phyloP scores from a whole-genome alignment of 1,140 invertebrate genomes.

The Drosophila subpulchrella region DNA sequence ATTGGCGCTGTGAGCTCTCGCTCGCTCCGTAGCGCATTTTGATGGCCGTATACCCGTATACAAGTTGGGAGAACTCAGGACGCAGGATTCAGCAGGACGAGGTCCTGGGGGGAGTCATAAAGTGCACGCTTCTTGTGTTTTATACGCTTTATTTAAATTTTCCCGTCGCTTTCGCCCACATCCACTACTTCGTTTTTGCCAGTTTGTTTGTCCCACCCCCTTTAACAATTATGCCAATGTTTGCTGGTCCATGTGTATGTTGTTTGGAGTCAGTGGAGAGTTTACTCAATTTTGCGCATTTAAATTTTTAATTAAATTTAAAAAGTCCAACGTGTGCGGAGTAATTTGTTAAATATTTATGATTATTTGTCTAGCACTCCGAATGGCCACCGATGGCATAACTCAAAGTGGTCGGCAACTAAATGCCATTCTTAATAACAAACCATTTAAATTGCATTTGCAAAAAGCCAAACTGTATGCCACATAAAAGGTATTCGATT shows the following conservation, averaged over 20 bases:
- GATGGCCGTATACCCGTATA: constrained; percentile 59
- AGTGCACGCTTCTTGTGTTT: constrained; percentile 57
- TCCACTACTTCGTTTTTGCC: constrained; percentile 9
- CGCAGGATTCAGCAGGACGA: neutral
- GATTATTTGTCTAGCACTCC: constrained; percentile 34
- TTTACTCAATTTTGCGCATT: constrained; percentile 56
- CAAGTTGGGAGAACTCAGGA: constrained; percentile 15
- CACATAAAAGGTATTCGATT: constrained; percentile 7
- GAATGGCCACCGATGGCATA: constrained; percentile 13
- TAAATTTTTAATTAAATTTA: constrained; percentile 80
- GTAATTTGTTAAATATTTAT: constrained; percentile 54
- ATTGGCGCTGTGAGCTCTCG: constrained; percentile 69
- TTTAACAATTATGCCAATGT: neutral
- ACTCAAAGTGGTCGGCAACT: constrained; percentile 11
- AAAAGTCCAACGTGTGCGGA: constrained; percentile 46
- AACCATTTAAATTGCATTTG: constrained; percentile 28
- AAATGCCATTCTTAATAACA: constrained; percentile 39
- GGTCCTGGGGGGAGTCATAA: constrained; percentile 55
- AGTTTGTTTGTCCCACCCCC: constrained; percentile 1
- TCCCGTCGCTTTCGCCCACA: constrained; percentile 38
- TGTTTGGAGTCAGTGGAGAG: constrained; percentile 12
- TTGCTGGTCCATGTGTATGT: constrained; percentile 18
- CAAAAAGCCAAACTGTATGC: constrained; percentile 9
- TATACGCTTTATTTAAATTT: constrained; percentile 66
- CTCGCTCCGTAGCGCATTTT: constrained; percentile 65